Percentiles rank a stretch among this genome's conserved stretches.
These are phyloP conservation scores for Thalassaphorura encarpata DNA, from an alignment of 1,140 invertebrate genomes.

Conservation along the genomic window DNA sequence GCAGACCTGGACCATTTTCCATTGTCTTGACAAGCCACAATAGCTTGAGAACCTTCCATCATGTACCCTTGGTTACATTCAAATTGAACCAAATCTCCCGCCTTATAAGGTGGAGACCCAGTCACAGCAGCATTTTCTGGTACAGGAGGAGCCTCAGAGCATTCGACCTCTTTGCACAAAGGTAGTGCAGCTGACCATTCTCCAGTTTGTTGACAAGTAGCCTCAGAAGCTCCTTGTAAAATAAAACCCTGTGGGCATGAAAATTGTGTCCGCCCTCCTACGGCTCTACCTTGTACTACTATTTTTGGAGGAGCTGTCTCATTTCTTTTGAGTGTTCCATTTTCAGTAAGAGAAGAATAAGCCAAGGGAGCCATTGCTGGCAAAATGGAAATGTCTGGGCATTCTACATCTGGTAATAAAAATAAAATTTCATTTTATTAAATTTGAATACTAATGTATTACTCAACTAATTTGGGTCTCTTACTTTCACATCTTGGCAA, in stretches of 20 bases:
- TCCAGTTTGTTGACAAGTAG: constrained; percentile 62
- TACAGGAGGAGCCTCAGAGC: constrained; percentile 52
- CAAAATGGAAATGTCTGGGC: constrained; percentile 29
- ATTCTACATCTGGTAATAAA: constrained; percentile 24
- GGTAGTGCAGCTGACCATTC: constrained; percentile 53
- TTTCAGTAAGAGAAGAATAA: constrained; percentile 13
- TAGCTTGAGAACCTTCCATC: constrained; percentile 65
- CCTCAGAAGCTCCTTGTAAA: constrained; percentile 58
- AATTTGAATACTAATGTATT: background rate
- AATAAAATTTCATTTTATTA: constrained; percentile 8
- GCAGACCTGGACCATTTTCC: constrained; percentile 84
- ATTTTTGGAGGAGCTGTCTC: constrained; percentile 30
- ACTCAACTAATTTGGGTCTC: constrained; percentile 20
- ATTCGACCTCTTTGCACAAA: constrained; percentile 57
- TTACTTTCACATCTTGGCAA: constrained; percentile 70
- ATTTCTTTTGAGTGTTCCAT: constrained; percentile 25
- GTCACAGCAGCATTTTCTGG: constrained; percentile 66
- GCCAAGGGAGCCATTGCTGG: constrained; percentile 27
- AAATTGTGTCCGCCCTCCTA: constrained; percentile 65
- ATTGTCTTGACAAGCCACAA: constrained; percentile 76
- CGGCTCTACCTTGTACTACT: constrained; percentile 56
- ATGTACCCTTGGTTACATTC: constrained; percentile 77
- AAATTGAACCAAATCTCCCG: constrained; percentile 72
- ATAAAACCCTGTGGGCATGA: constrained; percentile 67
- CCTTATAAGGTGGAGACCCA: constrained; percentile 59